These are phyloP conservation scores for Cheilosia vulpina DNA, from an alignment of 2,888 invertebrate species.

Conservation along the genomic window DNA sequence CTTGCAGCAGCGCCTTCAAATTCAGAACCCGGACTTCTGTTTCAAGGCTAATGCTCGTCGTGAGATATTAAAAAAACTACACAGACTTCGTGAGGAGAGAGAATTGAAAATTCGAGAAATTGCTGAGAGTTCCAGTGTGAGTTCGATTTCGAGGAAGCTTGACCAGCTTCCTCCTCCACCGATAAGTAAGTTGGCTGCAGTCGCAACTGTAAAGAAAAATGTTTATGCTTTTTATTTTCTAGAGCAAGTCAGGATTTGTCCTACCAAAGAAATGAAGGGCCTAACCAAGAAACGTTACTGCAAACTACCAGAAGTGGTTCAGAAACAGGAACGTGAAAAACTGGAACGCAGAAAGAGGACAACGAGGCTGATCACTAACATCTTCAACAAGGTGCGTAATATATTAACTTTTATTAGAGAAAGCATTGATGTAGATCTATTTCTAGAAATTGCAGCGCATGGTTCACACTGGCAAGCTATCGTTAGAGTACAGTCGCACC, in stretches of 20 bases:
- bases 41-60: constrained; percentile 83
- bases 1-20: constrained; percentile 88
- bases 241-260: constrained; percentile 84
- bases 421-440: constrained; percentile 18
- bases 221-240: background rate
- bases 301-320: constrained; percentile 89
- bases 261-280: constrained; percentile 86
- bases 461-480: constrained; percentile 81
- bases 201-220: background rate
- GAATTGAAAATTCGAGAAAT: constrained; percentile 80
- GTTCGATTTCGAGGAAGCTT: constrained; percentile 79
- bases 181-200: constrained; percentile 79
- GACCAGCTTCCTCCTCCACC: constrained; percentile 82
- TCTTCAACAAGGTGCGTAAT: constrained; percentile 89
- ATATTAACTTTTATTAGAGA: background rate
- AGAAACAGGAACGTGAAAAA: constrained; percentile 86
- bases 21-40: constrained; percentile 89
- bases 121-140: constrained; percentile 78
- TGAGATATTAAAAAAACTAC: constrained; percentile 80
- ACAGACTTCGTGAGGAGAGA: constrained; percentile 79
- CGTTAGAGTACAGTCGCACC: constrained; percentile 81
- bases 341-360: constrained; percentile 87
- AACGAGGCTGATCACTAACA: constrained; percentile 89
- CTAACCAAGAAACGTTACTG: constrained; percentile 87
- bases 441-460: constrained; percentile 81